Evolutionary conservation across 1,140 invertebrate genomes (phyloP).

Genomic region (Hesperophylax magnus): DNA sequence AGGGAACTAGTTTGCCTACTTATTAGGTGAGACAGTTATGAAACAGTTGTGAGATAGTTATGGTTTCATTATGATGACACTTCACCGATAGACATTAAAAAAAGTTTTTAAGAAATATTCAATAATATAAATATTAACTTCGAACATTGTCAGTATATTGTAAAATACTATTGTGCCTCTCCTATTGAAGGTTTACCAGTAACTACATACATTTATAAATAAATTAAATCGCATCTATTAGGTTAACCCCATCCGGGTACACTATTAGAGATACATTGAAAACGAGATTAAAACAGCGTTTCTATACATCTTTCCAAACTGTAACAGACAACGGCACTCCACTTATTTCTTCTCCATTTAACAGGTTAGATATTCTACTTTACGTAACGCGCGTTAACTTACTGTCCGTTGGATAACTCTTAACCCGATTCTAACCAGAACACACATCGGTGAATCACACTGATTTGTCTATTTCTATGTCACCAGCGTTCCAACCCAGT

Average conservation of each 20-base stretch:
- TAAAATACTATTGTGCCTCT: too few relatives aligned
- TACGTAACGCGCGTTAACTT: background rate
- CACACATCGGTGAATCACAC: background rate
- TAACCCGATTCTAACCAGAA: background rate
- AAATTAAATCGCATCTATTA: background rate
- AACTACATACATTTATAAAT: too few relatives aligned
- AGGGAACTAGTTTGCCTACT: too few relatives aligned
- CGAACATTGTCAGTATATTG: too few relatives aligned
- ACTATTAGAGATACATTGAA: constrained; percentile 8
- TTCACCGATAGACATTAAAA: too few relatives aligned
- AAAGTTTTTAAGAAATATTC: too few relatives aligned
- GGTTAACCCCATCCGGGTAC: constrained; percentile 6
- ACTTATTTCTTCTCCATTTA: background rate
- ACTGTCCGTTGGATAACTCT: background rate
- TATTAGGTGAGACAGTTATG: too few relatives aligned
- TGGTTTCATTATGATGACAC: too few relatives aligned
- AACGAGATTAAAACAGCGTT: background rate
- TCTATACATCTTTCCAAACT: constrained; percentile 15
- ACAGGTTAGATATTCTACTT: background rate
- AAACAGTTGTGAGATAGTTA: too few relatives aligned
- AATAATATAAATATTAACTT: too few relatives aligned
- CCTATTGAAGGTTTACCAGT: too few relatives aligned
- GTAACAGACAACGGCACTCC: background rate
- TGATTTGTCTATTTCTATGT: background rate
- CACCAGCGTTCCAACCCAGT: background rate